Conservation (phyloP, 2,113 vertebrate genomes). For the Chlamydotis undulata region DNA sequence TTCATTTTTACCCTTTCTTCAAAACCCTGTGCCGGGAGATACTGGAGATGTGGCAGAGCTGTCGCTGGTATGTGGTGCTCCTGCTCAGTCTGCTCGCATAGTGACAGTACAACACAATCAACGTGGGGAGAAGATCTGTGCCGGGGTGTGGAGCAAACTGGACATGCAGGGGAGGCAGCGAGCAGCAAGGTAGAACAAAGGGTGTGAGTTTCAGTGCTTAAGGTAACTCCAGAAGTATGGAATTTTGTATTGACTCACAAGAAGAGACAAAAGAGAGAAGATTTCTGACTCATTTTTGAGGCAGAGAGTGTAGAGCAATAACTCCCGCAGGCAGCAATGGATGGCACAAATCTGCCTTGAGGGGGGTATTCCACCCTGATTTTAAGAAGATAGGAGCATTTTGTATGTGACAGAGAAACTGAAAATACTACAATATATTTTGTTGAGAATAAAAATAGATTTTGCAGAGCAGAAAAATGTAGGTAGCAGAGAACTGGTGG, state of each 20-base stretch:
- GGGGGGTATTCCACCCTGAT: background rate
- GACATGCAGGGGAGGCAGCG: accelerated
- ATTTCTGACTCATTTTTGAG: background rate
- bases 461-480: background rate
- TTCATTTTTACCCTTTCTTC: background rate
- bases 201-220: accelerated
- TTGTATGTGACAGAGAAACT: background rate
- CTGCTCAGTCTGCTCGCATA: background rate
- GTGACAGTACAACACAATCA: accelerated
- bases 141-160: background rate
- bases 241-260: background rate
- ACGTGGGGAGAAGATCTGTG: background rate
- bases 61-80: background rate
- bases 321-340: background rate
- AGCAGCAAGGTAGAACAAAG: background rate
- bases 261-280: background rate
- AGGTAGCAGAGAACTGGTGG: background rate
- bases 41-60: background rate
- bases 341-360: background rate
- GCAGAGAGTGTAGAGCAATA: background rate
- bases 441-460: background rate
- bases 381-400: background rate
- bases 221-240: background rate
- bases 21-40: background rate
- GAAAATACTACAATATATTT: background rate